Evolutionary conservation across 2,113 vertebrate genomes (phyloP).

Genomic region (Petrocephalus microphthalmus): DNA sequence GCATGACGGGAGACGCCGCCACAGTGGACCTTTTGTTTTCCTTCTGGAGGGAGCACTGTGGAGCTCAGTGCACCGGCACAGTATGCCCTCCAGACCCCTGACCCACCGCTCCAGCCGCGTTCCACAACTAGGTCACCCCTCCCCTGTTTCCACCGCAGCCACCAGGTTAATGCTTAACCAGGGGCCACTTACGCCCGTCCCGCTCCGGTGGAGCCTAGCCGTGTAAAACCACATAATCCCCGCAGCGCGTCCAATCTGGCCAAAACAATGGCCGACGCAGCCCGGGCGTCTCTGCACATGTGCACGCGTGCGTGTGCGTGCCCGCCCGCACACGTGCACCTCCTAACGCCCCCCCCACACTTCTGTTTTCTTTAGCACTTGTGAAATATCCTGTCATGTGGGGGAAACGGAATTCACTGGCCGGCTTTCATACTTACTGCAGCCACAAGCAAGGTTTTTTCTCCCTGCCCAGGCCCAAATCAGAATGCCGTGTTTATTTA

Average conservation of each 20-base stretch:
- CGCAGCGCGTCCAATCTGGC: not conserved
- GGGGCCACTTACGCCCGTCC: conserved; percentile 19
- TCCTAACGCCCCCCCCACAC: not conserved
- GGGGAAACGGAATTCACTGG: not conserved
- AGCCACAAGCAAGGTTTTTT: not conserved
- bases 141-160: conserved; percentile 40
- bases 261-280: not conserved
- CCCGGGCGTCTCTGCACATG: not conserved
- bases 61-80: not conserved
- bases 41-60: not conserved
- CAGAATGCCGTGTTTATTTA: not conserved
- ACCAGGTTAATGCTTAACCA: conserved; percentile 49
- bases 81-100: not conserved
- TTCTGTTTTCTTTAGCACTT: not conserved
- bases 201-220: conserved; percentile 12
- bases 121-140: conserved; percentile 43
- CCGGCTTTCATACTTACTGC: not conserved
- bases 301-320: not conserved
- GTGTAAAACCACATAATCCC: not conserved
- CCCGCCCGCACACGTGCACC: not conserved
- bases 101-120: conserved; percentile 29
- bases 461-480: not conserved
- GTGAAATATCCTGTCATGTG: conserved; percentile 16
- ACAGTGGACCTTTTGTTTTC: conserved; percentile 1
- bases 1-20: conserved; percentile 5